Base-by-base conservation (phyloP, 2,797 vertebrate genomes). In the Alcedo atthis region DNA sequence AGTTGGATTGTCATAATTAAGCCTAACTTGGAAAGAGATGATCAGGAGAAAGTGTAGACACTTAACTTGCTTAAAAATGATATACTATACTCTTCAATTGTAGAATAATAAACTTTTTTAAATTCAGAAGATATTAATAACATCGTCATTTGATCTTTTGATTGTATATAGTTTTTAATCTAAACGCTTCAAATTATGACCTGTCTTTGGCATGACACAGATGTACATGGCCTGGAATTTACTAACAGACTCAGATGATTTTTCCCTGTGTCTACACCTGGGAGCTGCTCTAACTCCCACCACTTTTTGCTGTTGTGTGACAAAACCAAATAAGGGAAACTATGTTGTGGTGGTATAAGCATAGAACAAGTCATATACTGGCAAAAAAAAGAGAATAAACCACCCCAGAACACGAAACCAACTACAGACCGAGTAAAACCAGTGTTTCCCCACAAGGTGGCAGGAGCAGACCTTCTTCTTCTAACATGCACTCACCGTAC, bases 381-480 rank as follows among this genome's bases (percentile, higher is more conserved):
- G 21, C 28, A 12, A 68, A 64, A 40, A 40, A 63, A 24, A 17
- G 21, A 64, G 6, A 4, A 13, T 13, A 46, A 40, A 11, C 43
- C 5, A 4, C n/a, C n/a, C 12, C 5, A 15, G 11, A 15, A 15
- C 13, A 15, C 33, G 7, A 6, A 21, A 59, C 5, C 10, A 76
- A 40, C 6, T n/a, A 1, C 30, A 55, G 69, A n/a, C 15, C 7
- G 28, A 32, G 51, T 30, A 24, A 78, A 85, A 46, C 1, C 57
- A n/a, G 18, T 3, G 42, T 51, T 45, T 92, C 25, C 33, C 96
- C 96, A 96, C 95, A 33, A 85, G 96, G 84, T 95, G 96, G 92
- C 96, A 97, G 95, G 68, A 94, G 83, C 32, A 91, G 71, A 92
- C 82, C 61, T 83, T 28, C 25, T 80, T 25, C 57, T 55, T 9